Evolutionary conservation across 2,888 invertebrate species (phyloP), one percentile per base, ranked within the genome.

Genomic region (Zygogramma bicolorata): DNA sequence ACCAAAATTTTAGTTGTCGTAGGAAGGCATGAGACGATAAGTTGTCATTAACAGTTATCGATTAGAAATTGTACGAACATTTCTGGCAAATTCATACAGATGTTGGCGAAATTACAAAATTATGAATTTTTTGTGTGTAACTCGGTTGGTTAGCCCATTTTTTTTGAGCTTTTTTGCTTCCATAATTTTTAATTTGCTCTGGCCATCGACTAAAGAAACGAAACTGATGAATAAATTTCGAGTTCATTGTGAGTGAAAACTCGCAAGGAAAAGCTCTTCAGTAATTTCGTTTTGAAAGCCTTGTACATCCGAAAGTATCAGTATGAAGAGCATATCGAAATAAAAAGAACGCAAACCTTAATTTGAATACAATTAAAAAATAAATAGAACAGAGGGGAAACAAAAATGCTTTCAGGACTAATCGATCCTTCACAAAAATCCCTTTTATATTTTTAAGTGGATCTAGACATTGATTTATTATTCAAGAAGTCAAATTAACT

Each of bases 391-490:
- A 71, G 77, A 75, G 75, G 77, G 76, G 81, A 81, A n/a, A 81
- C 81, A 82, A 83, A 83, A 82, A 80, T 82, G 82, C 83, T 84
- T 83, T 84, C 80, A 82, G 80, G 76, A 68, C 74, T 81, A 81
- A 83, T 83, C 80, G 83, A 81, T 80, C 78, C 78, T 75, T 29
- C 74, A 75, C 78, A 82, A 82, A 81, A 82, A 79, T 76, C 76
- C 80, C 81, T 78, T 83, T 83, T 80, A 81, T 79, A 82, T 82
- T 82, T 82, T 83, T 82, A 82, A 83, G 82, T 85, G 85, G 77
- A 80, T 81, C 78, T 79, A 80, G 85, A 84, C 84, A 80, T 81
- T 85, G 85, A 86, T 85, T 83, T 82, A 86, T 86, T 81, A 81
- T 81, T 80, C 74, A 75, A 75, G 74, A 75, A 70, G 70, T 69